Conservation (phyloP, 2,113 vertebrate species). For the Boleophthalmus pectinirostris region DNA sequence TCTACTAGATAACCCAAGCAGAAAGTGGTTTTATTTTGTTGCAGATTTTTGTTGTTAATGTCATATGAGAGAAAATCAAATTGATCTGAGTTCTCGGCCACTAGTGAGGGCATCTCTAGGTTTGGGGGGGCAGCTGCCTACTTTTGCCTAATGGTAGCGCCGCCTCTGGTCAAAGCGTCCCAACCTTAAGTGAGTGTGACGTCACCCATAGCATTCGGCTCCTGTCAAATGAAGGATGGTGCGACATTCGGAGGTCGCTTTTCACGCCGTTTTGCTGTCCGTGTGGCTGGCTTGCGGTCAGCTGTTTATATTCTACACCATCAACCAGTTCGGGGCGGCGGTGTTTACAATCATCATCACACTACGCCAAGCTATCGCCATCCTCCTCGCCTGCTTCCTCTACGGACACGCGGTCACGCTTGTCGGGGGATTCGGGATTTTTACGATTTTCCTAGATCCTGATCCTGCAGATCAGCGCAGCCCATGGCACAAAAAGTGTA, state of each 20-base stretch:
- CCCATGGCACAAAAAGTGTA: conserved; percentile 85
- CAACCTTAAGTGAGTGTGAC: too few relatives aligned
- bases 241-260: conserved; percentile 89
- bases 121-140: too few relatives aligned
- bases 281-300: conserved; percentile 93
- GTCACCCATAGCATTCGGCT: too few relatives aligned
- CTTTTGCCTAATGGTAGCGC: too few relatives aligned
- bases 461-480: conserved; percentile 70
- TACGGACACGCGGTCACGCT: conserved; percentile 87
- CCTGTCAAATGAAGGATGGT: too few relatives aligned
- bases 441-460: conserved; percentile 87
- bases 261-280: conserved; percentile 89
- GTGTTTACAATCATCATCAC: conserved; percentile 99
- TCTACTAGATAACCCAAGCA: too few relatives aligned
- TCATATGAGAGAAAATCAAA: too few relatives aligned
- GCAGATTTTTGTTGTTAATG: too few relatives aligned
- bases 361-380: conserved; percentile 93
- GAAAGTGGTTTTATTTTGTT: too few relatives aligned
- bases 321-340: conserved; percentile 91
- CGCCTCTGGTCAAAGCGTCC: too few relatives aligned
- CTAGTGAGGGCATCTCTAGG: too few relatives aligned
- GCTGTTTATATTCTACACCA: conserved; percentile 99
- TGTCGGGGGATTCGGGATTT: conserved; percentile 83
- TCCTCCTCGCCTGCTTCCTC: conserved; percentile 94
- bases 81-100: too few relatives aligned